Evolutionary conservation across 2,797 vertebrate species (phyloP), one percentile per base, ranked within the genome.

Genomic region (Pangasius macronema): DNA sequence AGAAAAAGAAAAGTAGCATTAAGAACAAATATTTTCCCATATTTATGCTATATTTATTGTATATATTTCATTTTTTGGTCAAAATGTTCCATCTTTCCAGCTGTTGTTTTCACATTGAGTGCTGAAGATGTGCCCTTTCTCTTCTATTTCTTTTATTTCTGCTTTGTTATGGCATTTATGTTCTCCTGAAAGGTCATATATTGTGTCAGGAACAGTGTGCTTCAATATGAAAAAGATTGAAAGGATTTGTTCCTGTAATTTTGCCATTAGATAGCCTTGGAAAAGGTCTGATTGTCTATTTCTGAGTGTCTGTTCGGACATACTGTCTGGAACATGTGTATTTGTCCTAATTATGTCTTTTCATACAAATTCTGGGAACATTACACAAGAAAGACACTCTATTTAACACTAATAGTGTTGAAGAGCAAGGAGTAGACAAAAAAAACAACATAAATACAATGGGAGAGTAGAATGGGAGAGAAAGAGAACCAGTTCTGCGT

Each of bases 271-370:
- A 27, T 22, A 24, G 42, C 10, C 33, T 59, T 59, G 53, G 57
- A 80, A 81, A 81, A 61, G 1, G 36, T n/a, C 27, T 16, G 53
- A 80, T 80, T 59, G 11, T 42, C 36, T 42, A 80, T 33, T 59
- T 79, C 0, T 3, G 53, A 81, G 30, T 39, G 53, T 79, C 51
- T 79, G 51, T 81, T 39, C 33, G 33, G 36, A 65, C 6, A 46
- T 82, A 65, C 39, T 10, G 80, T 63, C 39, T 82, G 80, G 57
- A 63, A 82, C 39, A 61, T 81, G 79, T 42, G 59, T 30, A 10
- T 63, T 65, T 46, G 36, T 82, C 27, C 6, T 82, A 82, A 82
- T 82, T 46, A 46, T 30, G 39, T 20, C 11, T 42, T 36, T 59
- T 61, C 59, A 30, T 65, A 65, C 2, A 65, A 65, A 82, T 63